Evolutionary conservation across 2,797 vertebrate genomes (phyloP).

Genomic region (Pangasius larnaudii): DNA sequence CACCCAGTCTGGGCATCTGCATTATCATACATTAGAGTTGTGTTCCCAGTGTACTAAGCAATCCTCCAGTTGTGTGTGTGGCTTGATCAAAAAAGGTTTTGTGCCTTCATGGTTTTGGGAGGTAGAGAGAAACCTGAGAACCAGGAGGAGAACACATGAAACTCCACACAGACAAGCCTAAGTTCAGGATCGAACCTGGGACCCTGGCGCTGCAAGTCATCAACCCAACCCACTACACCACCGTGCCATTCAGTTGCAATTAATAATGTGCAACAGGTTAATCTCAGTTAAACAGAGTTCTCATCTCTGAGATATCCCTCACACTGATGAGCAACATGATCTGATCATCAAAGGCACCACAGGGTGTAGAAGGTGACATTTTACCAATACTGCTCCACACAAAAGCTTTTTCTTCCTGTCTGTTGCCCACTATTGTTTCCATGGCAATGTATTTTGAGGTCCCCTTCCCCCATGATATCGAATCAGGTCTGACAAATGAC

Average conservation of each 20-base stretch:
- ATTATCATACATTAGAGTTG: neutral
- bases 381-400: conserved; percentile 7
- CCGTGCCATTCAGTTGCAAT: neutral
- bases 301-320: neutral
- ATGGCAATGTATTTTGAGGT: conserved; percentile 55
- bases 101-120: neutral
- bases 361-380: conserved; percentile 37
- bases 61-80: neutral
- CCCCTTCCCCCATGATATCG: conserved; percentile 31
- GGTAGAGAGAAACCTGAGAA: neutral
- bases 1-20: conserved; percentile 13
- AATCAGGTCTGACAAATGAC: conserved; percentile 55
- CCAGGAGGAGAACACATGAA: neutral
- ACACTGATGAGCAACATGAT: conserved; percentile 7
- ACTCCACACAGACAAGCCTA: neutral
- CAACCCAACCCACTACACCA: neutral
- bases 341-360: neutral
- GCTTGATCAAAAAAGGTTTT: neutral
- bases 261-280: neutral
- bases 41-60: conserved; percentile 2
- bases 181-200: neutral
- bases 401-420: conserved; percentile 29
- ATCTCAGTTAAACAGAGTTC: conserved; percentile 6
- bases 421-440: conserved; percentile 54
- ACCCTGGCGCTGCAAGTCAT: neutral